phyloP scores from a whole-genome alignment of 1,140 invertebrate species.

The Drosophila lini region DNA sequence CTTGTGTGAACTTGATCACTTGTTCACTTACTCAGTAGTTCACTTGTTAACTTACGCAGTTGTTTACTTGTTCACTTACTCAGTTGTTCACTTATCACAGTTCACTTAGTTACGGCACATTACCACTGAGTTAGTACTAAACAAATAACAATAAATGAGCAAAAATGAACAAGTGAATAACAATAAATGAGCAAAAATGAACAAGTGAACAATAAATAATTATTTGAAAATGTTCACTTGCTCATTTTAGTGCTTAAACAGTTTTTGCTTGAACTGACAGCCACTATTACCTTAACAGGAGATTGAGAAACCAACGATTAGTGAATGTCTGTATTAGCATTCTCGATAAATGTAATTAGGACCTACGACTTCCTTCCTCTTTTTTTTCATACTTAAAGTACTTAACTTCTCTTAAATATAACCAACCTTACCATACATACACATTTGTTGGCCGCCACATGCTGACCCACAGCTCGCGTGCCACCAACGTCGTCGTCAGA shows the following conservation, averaged over 20 bases:
- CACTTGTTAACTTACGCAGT: no score
- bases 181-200: not conserved
- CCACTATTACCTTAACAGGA: not conserved
- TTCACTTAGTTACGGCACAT: no score
- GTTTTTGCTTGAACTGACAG: not conserved
- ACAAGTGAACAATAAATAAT: not conserved
- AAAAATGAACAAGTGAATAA: not conserved
- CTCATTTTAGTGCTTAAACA: not conserved
- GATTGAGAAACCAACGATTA: not conserved
- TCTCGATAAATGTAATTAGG: not conserved
- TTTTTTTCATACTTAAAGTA: not conserved
- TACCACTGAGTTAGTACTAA: not conserved
- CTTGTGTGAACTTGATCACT: no score
- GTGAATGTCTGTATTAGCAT: not conserved
- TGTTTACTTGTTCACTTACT: no score
- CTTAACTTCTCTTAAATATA: not conserved
- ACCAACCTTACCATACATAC: not conserved
- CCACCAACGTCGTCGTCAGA: not conserved
- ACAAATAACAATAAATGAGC: not conserved
- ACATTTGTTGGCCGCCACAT: not conserved
- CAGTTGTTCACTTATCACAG: no score
- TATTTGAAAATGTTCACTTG: not conserved
- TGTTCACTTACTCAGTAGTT: no score
- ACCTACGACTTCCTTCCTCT: not conserved
- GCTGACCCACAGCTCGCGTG: conserved; percentile 4